These are phyloP conservation scores for Sciurus carolinensis DNA, from an alignment of 2,797 vertebrate genomes.

Conservation along the genomic window DNA sequence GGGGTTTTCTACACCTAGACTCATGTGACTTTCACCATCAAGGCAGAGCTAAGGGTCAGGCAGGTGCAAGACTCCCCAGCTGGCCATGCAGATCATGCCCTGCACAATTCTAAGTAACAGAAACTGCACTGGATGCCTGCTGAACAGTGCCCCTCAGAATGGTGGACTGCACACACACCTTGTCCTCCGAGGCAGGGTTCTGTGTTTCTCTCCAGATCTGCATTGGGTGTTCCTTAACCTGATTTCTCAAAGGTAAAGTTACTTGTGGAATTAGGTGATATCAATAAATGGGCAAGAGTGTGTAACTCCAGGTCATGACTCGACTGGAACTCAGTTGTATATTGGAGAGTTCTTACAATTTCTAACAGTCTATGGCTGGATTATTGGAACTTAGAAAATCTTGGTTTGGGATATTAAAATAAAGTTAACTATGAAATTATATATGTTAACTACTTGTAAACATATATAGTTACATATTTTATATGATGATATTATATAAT, in stretches of 20 bases:
- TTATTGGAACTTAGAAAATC: not conserved
- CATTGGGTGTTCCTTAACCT: not conserved
- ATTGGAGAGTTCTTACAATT: not conserved
- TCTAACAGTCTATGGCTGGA: not conserved
- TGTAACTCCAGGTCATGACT: not conserved
- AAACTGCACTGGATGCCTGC: not conserved
- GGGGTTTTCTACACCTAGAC: not conserved
- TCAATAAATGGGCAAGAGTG: not conserved
- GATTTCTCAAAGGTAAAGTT: not conserved
- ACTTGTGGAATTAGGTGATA: not conserved
- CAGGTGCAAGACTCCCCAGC: not conserved
- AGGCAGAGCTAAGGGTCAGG: not conserved
- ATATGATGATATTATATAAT: not conserved
- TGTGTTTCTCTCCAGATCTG: not conserved
- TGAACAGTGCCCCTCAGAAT: not conserved
- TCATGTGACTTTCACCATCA: not conserved
- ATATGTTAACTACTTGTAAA: not conserved
- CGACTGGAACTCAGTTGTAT: not conserved
- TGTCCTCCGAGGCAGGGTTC: not conserved
- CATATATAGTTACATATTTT: too few relatives aligned
- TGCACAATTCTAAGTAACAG: not conserved
- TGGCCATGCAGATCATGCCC: not conserved
- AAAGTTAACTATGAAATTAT: not conserved
- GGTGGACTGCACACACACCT: fast-evolving
- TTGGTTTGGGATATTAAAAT: not conserved